Base-by-base conservation (phyloP, 2,797 vertebrate genomes). In the Eutrigla gurnardus region DNA sequence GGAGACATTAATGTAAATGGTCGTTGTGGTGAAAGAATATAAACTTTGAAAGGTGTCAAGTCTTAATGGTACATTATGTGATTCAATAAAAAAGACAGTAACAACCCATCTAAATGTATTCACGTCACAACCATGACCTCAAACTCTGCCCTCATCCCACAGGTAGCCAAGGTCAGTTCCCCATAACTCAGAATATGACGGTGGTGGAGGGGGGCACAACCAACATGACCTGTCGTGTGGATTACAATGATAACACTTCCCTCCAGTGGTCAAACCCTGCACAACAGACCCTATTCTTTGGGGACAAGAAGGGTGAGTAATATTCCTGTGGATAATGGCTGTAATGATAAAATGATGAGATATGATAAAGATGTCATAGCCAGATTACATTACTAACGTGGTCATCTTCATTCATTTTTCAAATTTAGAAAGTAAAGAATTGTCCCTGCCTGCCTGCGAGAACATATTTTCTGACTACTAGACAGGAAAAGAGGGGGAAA, bases 241-340 rank as follows among this genome's bases (percentile, higher is more conserved):
- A 99, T 95, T 96, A 96, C 95, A 99, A 99, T 96, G 98, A 99
- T 97, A 98, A 99, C 96, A 99, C 98, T 93, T 99, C 98, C 96
- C 98, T 99, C 96, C 98, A 99, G 98, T 99, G 98, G 98, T 99
- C 98, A 92, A 99, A 99, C 94, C 98, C 98, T 89, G 98, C 98
- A 95, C 98, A 99, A 93, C 98, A 99, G 94, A 99, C 98, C 0
- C 96, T 99, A 45, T 99, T 97, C 93, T 99, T 99, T 14, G 98
- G 98, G 77, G 97, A 99, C 94, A 99, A 99, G 94, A 99, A 99
- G 97, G 98, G 98, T 99, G 92, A 96, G 91, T 84, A 75, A 85
- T 81, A 39, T 45, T 80, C 55, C 67, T 0, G 4, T 2, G 25
- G 54, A 78, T 82, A 69, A 83, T 63, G 71, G 53, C 64, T 5